These are phyloP conservation scores for Etheostoma nigrum DNA, from an alignment of 2,797 vertebrate species.

Conservation along the genomic window DNA sequence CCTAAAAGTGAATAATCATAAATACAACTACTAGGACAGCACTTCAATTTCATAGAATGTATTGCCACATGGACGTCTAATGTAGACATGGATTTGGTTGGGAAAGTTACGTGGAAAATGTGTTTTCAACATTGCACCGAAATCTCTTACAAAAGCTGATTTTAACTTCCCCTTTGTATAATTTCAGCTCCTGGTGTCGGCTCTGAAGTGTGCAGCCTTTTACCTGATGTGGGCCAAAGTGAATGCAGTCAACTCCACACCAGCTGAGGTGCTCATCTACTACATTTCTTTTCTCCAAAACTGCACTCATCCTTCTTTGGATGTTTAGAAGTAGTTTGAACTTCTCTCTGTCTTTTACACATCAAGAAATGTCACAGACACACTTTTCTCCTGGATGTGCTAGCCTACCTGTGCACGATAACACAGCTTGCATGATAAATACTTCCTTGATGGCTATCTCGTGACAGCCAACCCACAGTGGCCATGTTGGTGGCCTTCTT, in stretches of 20 bases:
- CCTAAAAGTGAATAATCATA: too few relatives aligned
- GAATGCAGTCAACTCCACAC: slow-evolving; percentile 60
- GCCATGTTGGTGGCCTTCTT: slow-evolving; percentile 35
- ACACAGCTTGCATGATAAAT: neutral
- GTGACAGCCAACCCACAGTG: slow-evolving; percentile 11
- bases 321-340: slow-evolving; percentile 27
- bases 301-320: neutral
- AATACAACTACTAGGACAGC: too few relatives aligned
- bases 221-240: slow-evolving; percentile 83
- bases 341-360: slow-evolving; percentile 12
- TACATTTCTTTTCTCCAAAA: neutral
- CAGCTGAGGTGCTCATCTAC: slow-evolving; percentile 63
- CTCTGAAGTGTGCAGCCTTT: slow-evolving; percentile 85
- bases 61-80: too few relatives aligned
- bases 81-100: neutral
- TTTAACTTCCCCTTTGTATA: slow-evolving; percentile 12
- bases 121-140: neutral
- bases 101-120: neutral
- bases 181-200: slow-evolving; percentile 86
- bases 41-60: too few relatives aligned
- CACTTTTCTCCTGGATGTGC: neutral
- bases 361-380: neutral
- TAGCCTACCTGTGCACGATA: slow-evolving; percentile 19
- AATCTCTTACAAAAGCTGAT: neutral
- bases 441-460: neutral